A percentile compares a stretch with the other conserved stretches of the same genome.
These are phyloP conservation scores for Caprella mutica DNA, from an alignment of 2,888 invertebrate genomes.

Conservation along the genomic window DNA sequence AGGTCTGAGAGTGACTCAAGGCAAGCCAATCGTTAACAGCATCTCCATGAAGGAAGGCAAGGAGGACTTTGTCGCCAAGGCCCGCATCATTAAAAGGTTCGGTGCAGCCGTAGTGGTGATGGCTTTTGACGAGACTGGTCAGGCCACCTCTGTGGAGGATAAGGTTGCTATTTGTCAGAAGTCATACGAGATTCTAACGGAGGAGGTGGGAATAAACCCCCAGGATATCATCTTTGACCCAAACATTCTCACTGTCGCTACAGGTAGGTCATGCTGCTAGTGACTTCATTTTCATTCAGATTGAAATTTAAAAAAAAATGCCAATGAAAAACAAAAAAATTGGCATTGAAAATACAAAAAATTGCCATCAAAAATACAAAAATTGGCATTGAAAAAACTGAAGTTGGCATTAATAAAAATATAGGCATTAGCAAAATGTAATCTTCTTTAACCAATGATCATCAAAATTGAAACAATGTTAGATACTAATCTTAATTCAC, in stretches of 20 bases:
- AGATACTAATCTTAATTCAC: no score
- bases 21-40: constrained; percentile 50
- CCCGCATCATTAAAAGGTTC: constrained; percentile 44
- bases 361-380: no score
- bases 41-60: constrained; percentile 51
- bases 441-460: no score
- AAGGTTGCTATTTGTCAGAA: constrained; percentile 48
- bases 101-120: constrained; percentile 50
- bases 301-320: no score
- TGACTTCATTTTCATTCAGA: no score
- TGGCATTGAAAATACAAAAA: no score
- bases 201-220: constrained; percentile 46
- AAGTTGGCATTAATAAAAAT: no score
- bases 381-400: no score
- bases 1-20: constrained; percentile 41
- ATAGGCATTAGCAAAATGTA: no score
- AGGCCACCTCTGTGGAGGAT: constrained; percentile 45
- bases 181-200: constrained; percentile 46
- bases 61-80: constrained; percentile 47
- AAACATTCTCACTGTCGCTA: constrained; percentile 51
- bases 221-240: constrained; percentile 51
- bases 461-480: no score
- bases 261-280: no score
- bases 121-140: constrained; percentile 51
- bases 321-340: no score